phyloP scores from a whole-genome alignment of 1,140 invertebrate species.

The Aphidius gifuensis region DNA sequence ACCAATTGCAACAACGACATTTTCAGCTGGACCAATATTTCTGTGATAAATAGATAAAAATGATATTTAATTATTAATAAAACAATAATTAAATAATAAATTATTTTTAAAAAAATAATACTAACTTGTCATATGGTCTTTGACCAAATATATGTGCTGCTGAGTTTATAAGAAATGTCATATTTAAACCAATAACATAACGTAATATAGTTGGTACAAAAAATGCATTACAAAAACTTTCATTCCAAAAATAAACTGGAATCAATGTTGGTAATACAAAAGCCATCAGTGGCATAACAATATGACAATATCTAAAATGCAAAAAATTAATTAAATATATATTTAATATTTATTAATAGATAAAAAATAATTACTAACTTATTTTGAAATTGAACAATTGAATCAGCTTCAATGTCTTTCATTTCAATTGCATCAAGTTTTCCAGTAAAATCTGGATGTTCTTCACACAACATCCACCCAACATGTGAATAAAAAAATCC shows the following conservation, averaged over 20 bases:
- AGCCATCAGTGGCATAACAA: not conserved
- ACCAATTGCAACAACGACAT: slow-evolving; percentile 24
- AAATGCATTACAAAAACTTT: not conserved
- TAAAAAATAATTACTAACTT: slow-evolving; percentile 49
- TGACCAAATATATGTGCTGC: slow-evolving; percentile 66
- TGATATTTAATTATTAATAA: no score
- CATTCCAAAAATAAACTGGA: slow-evolving; percentile 17
- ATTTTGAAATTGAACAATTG: slow-evolving; percentile 70
- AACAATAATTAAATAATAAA: no score
- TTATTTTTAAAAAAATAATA: not conserved
- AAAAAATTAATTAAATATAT: no score
- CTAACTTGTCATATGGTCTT: slow-evolving; percentile 64
- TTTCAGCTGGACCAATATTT: slow-evolving; percentile 29
- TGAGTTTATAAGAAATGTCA: slow-evolving; percentile 71
- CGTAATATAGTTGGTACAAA: slow-evolving; percentile 12
- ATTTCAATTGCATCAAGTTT: slow-evolving; percentile 75
- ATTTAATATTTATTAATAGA: not conserved
- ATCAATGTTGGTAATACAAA: slow-evolving; percentile 11
- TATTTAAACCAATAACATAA: slow-evolving; percentile 60
- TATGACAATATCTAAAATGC: not conserved
- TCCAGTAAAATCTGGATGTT: slow-evolving; percentile 76
- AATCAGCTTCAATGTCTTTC: slow-evolving; percentile 73
- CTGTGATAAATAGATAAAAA: slow-evolving; percentile 10
- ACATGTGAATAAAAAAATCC: slow-evolving; percentile 92
- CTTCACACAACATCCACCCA: slow-evolving; percentile 83